phyloP scores from a whole-genome alignment of 2,888 invertebrate genomes.

The Drosophila mimica region DNA sequence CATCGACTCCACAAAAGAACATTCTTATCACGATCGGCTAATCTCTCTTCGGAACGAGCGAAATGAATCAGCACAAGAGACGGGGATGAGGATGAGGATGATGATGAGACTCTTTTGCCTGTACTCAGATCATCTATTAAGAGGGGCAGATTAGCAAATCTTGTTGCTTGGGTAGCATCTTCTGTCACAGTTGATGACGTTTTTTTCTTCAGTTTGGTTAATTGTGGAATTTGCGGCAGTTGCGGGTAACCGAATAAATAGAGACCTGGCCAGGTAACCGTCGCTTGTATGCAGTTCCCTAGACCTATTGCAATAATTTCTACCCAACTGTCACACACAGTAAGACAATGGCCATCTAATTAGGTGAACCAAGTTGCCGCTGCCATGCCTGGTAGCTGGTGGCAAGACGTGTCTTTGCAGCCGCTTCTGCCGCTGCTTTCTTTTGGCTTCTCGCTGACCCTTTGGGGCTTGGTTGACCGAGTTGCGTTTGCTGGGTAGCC shows the following conservation, averaged over 20 bases:
- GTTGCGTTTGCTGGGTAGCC: constrained; percentile 50
- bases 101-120: constrained; percentile 10
- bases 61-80: constrained; percentile 69
- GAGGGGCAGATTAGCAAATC: constrained; percentile 53
- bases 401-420: constrained; percentile 44
- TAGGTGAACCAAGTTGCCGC: constrained; percentile 46
- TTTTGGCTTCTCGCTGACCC: constrained; percentile 56
- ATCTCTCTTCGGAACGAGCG: constrained; percentile 40
- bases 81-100: constrained; percentile 5
- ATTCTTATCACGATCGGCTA: constrained; percentile 70
- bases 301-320: constrained; percentile 55
- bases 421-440: constrained; percentile 53
- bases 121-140: constrained; percentile 39
- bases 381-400: constrained; percentile 39
- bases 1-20: constrained; percentile 68
- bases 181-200: constrained; percentile 59
- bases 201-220: constrained; percentile 41
- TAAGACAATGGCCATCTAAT: constrained; percentile 73
- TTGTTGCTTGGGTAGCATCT: constrained; percentile 32
- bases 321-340: constrained; percentile 58
- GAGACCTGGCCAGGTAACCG: constrained; percentile 30
- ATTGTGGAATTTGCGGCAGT: constrained; percentile 29
- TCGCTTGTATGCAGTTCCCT: constrained; percentile 10
- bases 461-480: constrained; percentile 72
- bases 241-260: constrained; percentile 61